Base-by-base conservation (phyloP, 2,888 invertebrate genomes). In the Schizaphis graminum region DNA sequence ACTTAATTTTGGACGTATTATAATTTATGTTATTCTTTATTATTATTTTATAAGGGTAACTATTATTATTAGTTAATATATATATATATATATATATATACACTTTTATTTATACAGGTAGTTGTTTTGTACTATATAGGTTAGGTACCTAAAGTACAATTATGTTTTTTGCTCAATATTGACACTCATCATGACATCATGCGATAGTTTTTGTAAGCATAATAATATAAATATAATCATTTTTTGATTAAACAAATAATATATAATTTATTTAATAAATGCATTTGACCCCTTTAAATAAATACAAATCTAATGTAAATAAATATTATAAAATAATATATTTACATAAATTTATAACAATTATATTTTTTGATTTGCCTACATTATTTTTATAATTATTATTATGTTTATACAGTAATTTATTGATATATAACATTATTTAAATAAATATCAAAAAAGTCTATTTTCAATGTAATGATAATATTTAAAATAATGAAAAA, bases 111-210 rank as follows among this genome's bases (percentile, higher is more conserved):
- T 67, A 16, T 35, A 21, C 7, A 21, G 35, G 35, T 67, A 67
- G 67, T 67, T n/a, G 67, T n/a, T 61, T 28, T 61, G 28, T 28
- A 28, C 57, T 10, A 57, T 28, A 3, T 61, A 10, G 57, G 26
- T 67, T 61, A 10, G 57, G 26, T 67, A n/a, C n/a, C 11, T 53
- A 53, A 0, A 53, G 5, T 53, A 53, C 3, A 53, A 21, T 53
- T 21, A 16, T 53, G 53, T 53, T 16, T 53, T 53, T 21, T 53
- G 53, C 16, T 67, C 16, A 67, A 35, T 67, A 67, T n/a, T 35
- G 21, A 2, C 21, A 21, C 1, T 7, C 13, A n/a, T 28, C 1
- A n/a, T 1, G 2, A n/a, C 13, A n/a, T 28, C 0, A n/a, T 0
- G 7, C 35, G 35, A 67, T 13, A 5, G 13, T 67, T 16, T 13